phyloP scores from a whole-genome alignment of 1,140 invertebrate genomes.

The Lepidurus arcticus region DNA sequence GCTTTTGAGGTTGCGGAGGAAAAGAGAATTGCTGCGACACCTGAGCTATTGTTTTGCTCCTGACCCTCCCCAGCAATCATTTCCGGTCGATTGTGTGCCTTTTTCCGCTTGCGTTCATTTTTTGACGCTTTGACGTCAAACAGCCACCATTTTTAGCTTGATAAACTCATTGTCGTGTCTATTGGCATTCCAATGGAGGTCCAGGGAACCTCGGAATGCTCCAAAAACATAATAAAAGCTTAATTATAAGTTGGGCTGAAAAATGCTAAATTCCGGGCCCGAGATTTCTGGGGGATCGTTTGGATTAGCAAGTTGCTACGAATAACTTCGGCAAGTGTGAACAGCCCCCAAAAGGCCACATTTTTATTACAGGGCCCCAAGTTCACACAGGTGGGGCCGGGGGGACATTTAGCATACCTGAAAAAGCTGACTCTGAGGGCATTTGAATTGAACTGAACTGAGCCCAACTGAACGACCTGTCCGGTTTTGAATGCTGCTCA shows the following conservation, averaged over 20 bases:
- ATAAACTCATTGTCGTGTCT: neutral
- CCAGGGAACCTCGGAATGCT: neutral
- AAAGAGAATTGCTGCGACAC: constrained; percentile 21
- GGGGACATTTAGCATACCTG: constrained; percentile 21
- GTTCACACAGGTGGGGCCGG: constrained; percentile 9
- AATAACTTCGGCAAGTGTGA: neutral
- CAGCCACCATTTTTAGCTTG: neutral
- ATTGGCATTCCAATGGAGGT: neutral
- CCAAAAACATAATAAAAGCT: neutral
- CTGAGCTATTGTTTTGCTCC: constrained; percentile 10
- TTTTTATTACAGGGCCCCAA: neutral
- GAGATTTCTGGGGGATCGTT: neutral
- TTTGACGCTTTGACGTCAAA: constrained; percentile 21
- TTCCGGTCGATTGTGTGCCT: constrained; percentile 17
- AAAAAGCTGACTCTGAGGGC: neutral
- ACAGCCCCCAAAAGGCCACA: neutral
- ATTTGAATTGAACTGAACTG: constrained; percentile 1
- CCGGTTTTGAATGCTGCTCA: constrained; percentile 8
- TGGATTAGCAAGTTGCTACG: neutral
- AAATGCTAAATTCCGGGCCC: neutral
- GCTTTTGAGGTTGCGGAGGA: constrained; percentile 10
- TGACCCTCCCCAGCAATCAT: constrained; percentile 17
- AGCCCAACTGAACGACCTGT: neutral
- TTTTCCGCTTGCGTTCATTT: constrained; percentile 19
- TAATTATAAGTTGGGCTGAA: neutral